Conservation (phyloP, 2,888 invertebrate species). For the Rhogogaster chlorosoma region DNA sequence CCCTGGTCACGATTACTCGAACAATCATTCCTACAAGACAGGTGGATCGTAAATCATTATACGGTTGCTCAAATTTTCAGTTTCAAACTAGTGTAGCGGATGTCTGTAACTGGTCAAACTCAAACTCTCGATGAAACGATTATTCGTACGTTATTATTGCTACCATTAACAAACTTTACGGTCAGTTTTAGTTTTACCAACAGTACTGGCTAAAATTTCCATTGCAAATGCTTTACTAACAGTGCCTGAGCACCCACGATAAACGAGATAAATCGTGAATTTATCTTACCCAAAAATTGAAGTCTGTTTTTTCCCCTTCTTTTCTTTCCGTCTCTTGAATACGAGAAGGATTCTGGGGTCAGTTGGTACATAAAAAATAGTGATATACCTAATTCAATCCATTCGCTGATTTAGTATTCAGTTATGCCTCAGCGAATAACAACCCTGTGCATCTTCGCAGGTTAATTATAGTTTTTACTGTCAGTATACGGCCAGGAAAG, state of each 20-base stretch:
- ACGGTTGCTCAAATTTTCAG: not conserved
- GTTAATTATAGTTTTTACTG: slow-evolving; percentile 1
- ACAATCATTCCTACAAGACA: not conserved
- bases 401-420: not conserved
- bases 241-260: not conserved
- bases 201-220: not conserved
- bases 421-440: not conserved
- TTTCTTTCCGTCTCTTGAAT: not conserved
- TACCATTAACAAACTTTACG: slow-evolving; percentile 1
- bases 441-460: not conserved
- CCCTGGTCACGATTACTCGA: not conserved
- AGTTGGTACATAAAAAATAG: not conserved
- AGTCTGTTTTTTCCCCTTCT: not conserved
- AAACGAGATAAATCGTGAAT: slow-evolving; percentile 27
- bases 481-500: not conserved
- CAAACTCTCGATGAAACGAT: slow-evolving; percentile 15
- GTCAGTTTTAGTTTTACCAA: slow-evolving; percentile 8
- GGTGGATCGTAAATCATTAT: not conserved
- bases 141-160: not conserved
- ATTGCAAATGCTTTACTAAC: slow-evolving; percentile 32
- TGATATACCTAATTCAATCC: not conserved
- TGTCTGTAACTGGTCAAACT: not conserved
- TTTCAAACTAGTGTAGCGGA: not conserved
- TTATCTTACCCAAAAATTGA: not conserved
- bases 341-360: not conserved